These are phyloP conservation scores for Amblyopsis hoosieri DNA, from an alignment of 2,797 vertebrate species.

Conservation along the genomic window DNA sequence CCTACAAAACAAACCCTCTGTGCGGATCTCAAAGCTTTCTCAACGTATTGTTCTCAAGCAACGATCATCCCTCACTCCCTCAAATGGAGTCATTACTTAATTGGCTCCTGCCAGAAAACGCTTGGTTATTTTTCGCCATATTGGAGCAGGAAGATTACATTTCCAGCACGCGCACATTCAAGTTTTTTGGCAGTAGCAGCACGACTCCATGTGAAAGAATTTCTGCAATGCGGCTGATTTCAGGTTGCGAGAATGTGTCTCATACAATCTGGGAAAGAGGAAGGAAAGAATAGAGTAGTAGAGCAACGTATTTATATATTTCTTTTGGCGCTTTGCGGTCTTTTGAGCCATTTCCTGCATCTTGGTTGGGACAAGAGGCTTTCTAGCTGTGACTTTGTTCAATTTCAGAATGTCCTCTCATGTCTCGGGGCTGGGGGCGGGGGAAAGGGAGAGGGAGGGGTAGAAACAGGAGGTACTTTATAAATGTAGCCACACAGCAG, in stretches of 20 bases:
- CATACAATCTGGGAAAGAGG: conserved; percentile 37
- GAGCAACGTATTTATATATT: conserved; percentile 63
- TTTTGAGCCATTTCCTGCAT: conserved; percentile 60
- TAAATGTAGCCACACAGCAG: conserved; percentile 68
- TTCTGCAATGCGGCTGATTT: conserved; percentile 31
- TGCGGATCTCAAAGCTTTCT: conserved; percentile 58
- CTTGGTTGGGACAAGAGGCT: conserved; percentile 58
- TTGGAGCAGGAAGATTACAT: conserved; percentile 41
- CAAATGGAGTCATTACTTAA: conserved; percentile 69
- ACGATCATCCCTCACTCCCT: conserved; percentile 58
- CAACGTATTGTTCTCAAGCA: conserved; percentile 55
- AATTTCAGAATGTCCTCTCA: conserved; percentile 61
- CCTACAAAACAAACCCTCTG: conserved; percentile 70
- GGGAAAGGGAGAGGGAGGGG: conserved; percentile 45
- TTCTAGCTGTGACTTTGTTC: conserved; percentile 69
- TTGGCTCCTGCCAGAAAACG: conserved; percentile 58
- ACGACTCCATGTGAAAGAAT: conserved; percentile 39
- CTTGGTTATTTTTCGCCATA: conserved; percentile 43
- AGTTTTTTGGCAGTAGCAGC: conserved; percentile 31
- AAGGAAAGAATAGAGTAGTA: conserved; percentile 47
- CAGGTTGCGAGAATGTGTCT: conserved; percentile 44
- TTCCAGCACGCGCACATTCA: conserved; percentile 39
- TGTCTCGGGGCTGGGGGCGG: conserved; percentile 33
- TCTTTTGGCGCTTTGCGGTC: conserved; percentile 47
- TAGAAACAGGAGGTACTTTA: conserved; percentile 61